Evolutionary conservation across 2,888 invertebrate species (phyloP), one percentile per base, ranked within the genome.

Genomic region (Noctua pronuba): DNA sequence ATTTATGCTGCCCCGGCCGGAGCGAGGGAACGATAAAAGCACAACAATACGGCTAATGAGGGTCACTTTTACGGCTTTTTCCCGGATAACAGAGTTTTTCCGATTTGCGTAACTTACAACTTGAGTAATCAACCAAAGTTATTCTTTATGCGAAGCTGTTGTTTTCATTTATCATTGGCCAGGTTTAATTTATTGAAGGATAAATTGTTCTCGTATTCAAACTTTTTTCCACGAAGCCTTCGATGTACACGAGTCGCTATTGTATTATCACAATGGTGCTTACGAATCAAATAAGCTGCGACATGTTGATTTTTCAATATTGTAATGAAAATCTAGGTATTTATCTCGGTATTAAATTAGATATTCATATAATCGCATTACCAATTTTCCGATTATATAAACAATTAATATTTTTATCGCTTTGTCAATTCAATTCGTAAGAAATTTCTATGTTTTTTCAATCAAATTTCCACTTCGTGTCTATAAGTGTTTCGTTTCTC

Each of bases 1-100:
- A 96, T 96, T 96, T 96, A 96, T 96, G 94, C 91, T 93, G 90
- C 87, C 91, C 92, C 90, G 91, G 92, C 90, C 89, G 88, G 92
- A 91, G 92, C 88, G 89, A 91, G 94, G 92, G 93, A 92, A 91
- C 94, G 94, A 91, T 95, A 95, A 96, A 95, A 95, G 95, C 95
- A 94, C 95, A 95, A 96, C 95, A 96, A 95, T 94, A 93, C 92
- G 91, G 86, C 93, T 96, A 96, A 96, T 96, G 95, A 96, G 94
- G 94, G 94, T 93, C 95, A 95, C 95, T 96, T 95, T 90, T 95
- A 93, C 90, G 96, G 96, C 95, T 96, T 96, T 94, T 90, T 89
- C 91, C 79, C 90, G 94, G 94, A 94, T 95, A 94, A 95, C 91
- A 86, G 92, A 93, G 92, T 95, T 95, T 91, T 94, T 93, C 93